These are phyloP conservation scores for Dasypolia templi DNA, from an alignment of 2,888 invertebrate species.

Conservation along the genomic window DNA sequence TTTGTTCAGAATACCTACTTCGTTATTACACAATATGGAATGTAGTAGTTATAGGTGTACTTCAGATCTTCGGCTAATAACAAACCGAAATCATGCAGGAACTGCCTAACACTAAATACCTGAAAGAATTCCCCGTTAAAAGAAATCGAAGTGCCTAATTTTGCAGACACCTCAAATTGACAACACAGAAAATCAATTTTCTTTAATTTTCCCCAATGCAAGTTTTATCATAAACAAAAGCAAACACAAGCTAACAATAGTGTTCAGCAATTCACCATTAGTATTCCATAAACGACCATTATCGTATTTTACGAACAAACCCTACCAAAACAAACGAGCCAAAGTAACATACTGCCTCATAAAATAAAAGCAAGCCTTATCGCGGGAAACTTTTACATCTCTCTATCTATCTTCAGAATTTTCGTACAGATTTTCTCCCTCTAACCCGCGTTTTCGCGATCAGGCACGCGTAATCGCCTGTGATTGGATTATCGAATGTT, in stretches of 20 bases:
- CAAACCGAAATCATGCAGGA: neutral
- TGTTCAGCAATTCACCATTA: conserved; percentile 30
- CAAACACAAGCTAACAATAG: conserved; percentile 5
- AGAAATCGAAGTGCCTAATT: too few species aligned
- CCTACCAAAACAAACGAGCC: conserved; percentile 56
- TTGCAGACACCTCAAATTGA: too few species aligned
- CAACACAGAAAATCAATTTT: neutral
- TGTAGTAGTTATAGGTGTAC: neutral
- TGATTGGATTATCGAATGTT: conserved; percentile 65
- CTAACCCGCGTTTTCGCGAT: conserved; percentile 38
- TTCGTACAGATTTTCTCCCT: conserved; percentile 33
- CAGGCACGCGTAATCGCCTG: conserved; percentile 47
- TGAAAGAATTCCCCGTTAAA: neutral
- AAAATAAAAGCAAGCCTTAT: conserved; percentile 63
- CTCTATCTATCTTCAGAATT: conserved; percentile 27
- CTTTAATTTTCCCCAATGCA: neutral
- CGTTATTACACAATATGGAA: neutral
- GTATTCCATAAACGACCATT: conserved; percentile 39
- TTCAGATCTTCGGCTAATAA: too few species aligned
- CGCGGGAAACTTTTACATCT: conserved; percentile 40
- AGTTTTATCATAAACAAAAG: neutral
- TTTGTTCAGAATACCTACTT: neutral
- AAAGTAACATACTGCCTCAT: conserved; percentile 62
- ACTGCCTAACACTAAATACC: too few species aligned
- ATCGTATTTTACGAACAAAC: conserved; percentile 47